These are phyloP conservation scores for Euphysa ruthae DNA, from an alignment of 30 jellyfish, hydroid and myxozoan genomes.

Conservation along the genomic window DNA sequence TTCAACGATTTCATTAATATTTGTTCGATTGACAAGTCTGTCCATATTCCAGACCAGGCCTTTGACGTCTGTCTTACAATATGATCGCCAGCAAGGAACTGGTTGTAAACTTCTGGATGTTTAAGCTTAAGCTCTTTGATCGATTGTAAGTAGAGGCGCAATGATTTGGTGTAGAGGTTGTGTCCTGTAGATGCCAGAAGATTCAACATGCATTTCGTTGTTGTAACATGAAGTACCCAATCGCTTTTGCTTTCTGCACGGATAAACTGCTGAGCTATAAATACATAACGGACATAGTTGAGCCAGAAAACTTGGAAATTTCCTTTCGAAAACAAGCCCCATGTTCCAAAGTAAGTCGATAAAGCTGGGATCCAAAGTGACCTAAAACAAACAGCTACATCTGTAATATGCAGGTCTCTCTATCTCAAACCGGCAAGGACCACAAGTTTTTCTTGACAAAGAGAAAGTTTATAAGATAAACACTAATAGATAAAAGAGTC, in stretches of 20 bases:
- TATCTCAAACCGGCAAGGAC: too few relatives aligned
- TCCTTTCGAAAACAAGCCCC: too few relatives aligned
- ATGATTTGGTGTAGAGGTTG: neutral
- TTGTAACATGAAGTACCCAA: neutral
- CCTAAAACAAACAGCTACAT: too few relatives aligned
- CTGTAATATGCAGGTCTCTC: too few relatives aligned
- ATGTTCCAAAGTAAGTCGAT: too few relatives aligned
- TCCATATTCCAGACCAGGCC: constrained; percentile 6
- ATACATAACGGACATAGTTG: neutral
- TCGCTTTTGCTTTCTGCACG: constrained; percentile 16
- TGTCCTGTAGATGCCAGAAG: constrained; percentile 15
- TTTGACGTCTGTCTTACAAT: neutral
- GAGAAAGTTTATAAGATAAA: too few relatives aligned
- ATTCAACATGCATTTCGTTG: neutral
- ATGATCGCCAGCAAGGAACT: neutral
- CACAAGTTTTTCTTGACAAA: too few relatives aligned
- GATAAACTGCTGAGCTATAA: constrained; percentile 3
- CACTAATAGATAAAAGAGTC: too few relatives aligned
- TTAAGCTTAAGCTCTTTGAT: neutral
- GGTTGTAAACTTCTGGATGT: neutral
- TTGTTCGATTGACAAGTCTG: constrained; percentile 2
- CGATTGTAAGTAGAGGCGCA: neutral
- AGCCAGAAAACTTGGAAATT: neutral
- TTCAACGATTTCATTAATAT: neutral
- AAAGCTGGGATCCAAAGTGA: too few relatives aligned